These are phyloP conservation scores for Drosophila parabipectinata DNA, from an alignment of 1,140 invertebrate genomes.

Conservation along the genomic window DNA sequence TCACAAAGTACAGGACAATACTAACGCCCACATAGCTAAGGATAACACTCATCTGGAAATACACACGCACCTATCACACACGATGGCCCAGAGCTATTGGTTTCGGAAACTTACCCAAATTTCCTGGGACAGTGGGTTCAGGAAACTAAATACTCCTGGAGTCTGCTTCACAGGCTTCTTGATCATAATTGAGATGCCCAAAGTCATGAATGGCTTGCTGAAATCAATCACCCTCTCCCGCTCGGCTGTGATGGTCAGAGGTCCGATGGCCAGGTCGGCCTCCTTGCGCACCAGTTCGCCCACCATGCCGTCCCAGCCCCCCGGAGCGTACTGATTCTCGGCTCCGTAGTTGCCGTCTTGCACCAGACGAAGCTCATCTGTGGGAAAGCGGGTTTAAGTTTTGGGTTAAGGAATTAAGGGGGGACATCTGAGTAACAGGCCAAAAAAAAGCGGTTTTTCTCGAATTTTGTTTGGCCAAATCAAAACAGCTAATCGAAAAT, in stretches of 20 bases:
- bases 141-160: conserved; percentile 97
- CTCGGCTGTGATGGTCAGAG: conserved; percentile 97
- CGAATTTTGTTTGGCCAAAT: too few relatives aligned
- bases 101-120: conserved; percentile 90
- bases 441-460: too few relatives aligned
- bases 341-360: conserved; percentile 93
- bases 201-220: conserved; percentile 98
- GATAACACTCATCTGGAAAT: conserved; percentile 91
- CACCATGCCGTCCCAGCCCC: conserved; percentile 97
- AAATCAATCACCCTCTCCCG: conserved; percentile 97
- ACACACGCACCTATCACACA: not conserved
- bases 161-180: conserved; percentile 97
- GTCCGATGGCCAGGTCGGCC: conserved; percentile 97
- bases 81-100: not conserved
- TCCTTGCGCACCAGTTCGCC: conserved; percentile 97
- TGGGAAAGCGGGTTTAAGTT: conserved; percentile 8
- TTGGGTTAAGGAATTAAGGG: not conserved
- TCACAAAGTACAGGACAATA: conserved; percentile 97
- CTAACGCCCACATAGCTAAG: conserved; percentile 98
- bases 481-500: too few relatives aligned
- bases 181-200: conserved; percentile 98
- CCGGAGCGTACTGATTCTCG: conserved; percentile 90
- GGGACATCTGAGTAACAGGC: too few relatives aligned
- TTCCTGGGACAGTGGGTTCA: conserved; percentile 97
- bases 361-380: conserved; percentile 92